These are phyloP conservation scores for Yoshiicerus persimilis DNA, from an alignment of 1,140 invertebrate species.

Conservation along the genomic window DNA sequence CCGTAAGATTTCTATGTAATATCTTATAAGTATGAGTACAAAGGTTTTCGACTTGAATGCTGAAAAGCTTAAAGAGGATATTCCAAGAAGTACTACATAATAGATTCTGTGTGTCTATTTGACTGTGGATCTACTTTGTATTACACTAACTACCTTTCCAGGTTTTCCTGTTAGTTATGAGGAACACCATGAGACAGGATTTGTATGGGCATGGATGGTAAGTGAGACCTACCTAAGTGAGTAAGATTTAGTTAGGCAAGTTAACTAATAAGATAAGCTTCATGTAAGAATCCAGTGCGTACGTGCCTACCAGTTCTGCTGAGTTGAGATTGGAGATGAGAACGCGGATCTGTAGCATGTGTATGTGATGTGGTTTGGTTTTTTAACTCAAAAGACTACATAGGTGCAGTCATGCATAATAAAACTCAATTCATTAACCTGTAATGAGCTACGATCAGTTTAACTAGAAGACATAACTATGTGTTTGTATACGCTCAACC, in stretches of 20 bases:
- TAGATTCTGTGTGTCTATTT: no score
- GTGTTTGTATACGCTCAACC: background rate
- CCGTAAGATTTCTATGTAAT: no score
- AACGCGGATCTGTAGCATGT: background rate
- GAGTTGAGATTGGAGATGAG: background rate
- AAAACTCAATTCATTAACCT: conserved; percentile 35
- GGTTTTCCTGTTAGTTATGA: no score
- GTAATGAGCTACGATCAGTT: conserved; percentile 12
- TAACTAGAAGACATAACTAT: background rate
- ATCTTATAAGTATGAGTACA: no score
- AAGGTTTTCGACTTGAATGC: no score
- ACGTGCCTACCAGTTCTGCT: background rate
- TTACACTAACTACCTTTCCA: no score
- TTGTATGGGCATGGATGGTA: no score
- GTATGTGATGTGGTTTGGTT: background rate
- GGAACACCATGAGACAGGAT: background rate
- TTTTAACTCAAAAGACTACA: background rate
- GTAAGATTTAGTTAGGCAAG: background rate
- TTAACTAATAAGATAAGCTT: background rate
- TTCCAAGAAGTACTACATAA: no score
- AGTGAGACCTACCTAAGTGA: background rate
- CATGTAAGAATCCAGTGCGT: background rate
- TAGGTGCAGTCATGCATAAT: conserved; percentile 30
- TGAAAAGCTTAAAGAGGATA: no score
- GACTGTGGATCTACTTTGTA: no score